phyloP scores from a whole-genome alignment of 2,113 vertebrate genomes.

The human region GRCh38 chr5:146061001-146061500 shows the following conservation, averaged over 20 bases:
- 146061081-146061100: neutral
- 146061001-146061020: neutral
- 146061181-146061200: neutral
- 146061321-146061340: neutral
- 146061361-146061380: neutral
- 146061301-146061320: neutral
- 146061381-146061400: neutral
- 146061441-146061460: neutral
- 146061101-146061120: neutral
- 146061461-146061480: neutral
- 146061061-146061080: neutral
- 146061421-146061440: neutral
- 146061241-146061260: neutral
- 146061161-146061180: neutral
- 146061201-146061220: neutral
- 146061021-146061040: neutral
- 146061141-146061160: neutral
- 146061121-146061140: neutral
- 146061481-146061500: neutral
- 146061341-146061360: neutral
- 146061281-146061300: neutral
- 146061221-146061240: neutral
- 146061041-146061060: neutral
- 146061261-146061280: neutral
- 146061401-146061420: neutral